Conservation (phyloP, 2,888 invertebrate species). For the Trichogramma evanescens region DNA sequence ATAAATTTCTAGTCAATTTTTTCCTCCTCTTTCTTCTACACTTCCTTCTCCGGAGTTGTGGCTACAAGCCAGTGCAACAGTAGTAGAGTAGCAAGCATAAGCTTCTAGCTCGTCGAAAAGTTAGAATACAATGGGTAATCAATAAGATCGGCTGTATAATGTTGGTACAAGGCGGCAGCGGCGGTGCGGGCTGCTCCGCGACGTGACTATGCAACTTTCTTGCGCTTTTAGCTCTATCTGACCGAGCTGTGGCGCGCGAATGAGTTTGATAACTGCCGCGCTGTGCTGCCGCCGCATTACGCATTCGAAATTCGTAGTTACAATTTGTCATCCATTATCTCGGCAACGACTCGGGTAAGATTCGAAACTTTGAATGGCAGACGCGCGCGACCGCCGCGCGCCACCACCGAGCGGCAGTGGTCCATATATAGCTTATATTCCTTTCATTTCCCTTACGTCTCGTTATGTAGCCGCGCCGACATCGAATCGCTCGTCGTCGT, state of each 20-base stretch:
- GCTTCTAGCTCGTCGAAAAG: too few relatives aligned
- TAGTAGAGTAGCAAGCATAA: too few relatives aligned
- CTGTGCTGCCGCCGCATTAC: slow-evolving; percentile 25
- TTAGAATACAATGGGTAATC: too few relatives aligned
- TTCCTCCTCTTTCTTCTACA: too few relatives aligned
- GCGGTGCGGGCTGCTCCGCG: background rate
- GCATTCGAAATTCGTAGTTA: slow-evolving; percentile 38
- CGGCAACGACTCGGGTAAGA: slow-evolving; percentile 31
- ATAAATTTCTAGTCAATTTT: too few relatives aligned
- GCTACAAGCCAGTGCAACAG: too few relatives aligned
- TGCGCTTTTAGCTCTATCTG: background rate
- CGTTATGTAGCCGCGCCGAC: slow-evolving; percentile 11
- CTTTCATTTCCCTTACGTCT: slow-evolving; percentile 21
- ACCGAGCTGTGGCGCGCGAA: background rate
- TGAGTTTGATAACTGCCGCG: too few relatives aligned
- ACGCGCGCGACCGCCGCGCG: slow-evolving; percentile 12
- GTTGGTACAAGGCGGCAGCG: background rate
- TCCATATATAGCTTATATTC: background rate
- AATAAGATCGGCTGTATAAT: too few relatives aligned
- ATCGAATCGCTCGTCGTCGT: background rate
- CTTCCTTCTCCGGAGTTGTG: too few relatives aligned
- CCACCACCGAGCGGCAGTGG: too few relatives aligned
- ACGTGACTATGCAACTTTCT: background rate
- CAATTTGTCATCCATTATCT: slow-evolving; percentile 42
- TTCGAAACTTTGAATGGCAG: slow-evolving; percentile 38